Evolutionary conservation across 2,888 invertebrate species (phyloP).

Genomic region (Metopia argyrocephala): DNA sequence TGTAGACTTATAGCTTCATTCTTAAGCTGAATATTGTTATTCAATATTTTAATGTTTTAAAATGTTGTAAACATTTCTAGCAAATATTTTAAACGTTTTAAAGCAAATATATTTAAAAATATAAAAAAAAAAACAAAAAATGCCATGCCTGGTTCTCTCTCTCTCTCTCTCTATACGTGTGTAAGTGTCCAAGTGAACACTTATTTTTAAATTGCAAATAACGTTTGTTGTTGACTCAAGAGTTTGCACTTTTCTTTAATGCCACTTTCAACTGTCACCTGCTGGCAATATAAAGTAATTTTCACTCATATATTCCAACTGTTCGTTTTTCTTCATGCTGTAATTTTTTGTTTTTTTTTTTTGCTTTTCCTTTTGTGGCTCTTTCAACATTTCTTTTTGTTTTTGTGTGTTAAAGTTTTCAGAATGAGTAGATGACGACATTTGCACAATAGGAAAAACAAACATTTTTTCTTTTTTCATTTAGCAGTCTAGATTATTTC

Average conservation of each 20-base stretch:
- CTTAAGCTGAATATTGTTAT: too few relatives aligned
- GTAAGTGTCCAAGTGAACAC: too few relatives aligned
- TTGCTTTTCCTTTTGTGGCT: not conserved
- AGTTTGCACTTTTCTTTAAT: slow-evolving; percentile 59
- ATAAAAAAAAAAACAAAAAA: too few relatives aligned
- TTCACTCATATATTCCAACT: slow-evolving; percentile 48
- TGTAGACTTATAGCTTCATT: too few relatives aligned
- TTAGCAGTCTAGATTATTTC: not conserved
- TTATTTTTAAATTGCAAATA: slow-evolving; percentile 62
- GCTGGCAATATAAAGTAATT: slow-evolving; percentile 59
- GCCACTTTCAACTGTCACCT: slow-evolving; percentile 54
- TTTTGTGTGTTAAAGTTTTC: not conserved
- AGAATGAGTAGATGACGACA: slow-evolving; percentile 26
- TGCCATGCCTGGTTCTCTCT: too few relatives aligned
- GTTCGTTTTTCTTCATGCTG: not conserved
- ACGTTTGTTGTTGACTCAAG: slow-evolving; percentile 57
- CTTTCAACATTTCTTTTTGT: slow-evolving; percentile 24
- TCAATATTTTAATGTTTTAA: too few relatives aligned
- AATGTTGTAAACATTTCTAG: too few relatives aligned
- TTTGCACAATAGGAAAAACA: slow-evolving; percentile 24
- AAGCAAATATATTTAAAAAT: too few relatives aligned
- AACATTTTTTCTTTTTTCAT: slow-evolving; percentile 12
- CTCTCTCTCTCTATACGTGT: too few relatives aligned
- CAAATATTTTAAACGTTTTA: too few relatives aligned
- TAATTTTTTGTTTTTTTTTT: slow-evolving; percentile 8